Evolutionary conservation across 2,113 vertebrate genomes (phyloP).

Genomic region (Spea multiplicata): DNA sequence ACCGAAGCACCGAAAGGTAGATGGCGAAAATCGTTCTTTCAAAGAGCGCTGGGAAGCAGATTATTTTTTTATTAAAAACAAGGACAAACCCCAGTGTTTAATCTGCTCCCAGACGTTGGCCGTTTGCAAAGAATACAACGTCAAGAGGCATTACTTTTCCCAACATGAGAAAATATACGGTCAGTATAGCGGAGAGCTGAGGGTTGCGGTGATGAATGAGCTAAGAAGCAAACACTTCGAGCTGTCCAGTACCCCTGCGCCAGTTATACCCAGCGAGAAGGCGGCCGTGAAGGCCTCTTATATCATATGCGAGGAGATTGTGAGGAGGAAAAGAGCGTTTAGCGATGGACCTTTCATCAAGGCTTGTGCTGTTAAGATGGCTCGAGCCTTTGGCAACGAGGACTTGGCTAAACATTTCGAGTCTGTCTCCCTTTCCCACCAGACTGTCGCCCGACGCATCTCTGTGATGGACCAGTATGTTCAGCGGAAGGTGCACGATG

Average conservation of each 20-base stretch:
- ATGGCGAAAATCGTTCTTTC: slow-evolving; percentile 30
- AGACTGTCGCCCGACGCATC: slow-evolving; percentile 39
- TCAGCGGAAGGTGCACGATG: slow-evolving; percentile 36
- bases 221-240: slow-evolving; percentile 21
- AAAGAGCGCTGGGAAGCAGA: slow-evolving; percentile 34
- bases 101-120: slow-evolving; percentile 32
- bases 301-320: slow-evolving; percentile 43
- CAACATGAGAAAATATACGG: slow-evolving; percentile 26
- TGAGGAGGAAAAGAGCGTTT: slow-evolving; percentile 45
- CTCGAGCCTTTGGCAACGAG: slow-evolving; percentile 46
- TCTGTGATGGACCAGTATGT: slow-evolving; percentile 46
- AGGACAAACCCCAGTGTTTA: slow-evolving; percentile 31
- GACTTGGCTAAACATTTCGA: slow-evolving; percentile 47
- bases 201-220: slow-evolving; percentile 25
- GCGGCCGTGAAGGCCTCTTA: slow-evolving; percentile 43
- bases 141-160: slow-evolving; percentile 34
- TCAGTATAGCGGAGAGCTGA: slow-evolving; percentile 30
- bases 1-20: slow-evolving; percentile 30
- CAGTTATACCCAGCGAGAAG: slow-evolving; percentile 1
- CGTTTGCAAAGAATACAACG: slow-evolving; percentile 40
- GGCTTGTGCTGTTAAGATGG: slow-evolving; percentile 41
- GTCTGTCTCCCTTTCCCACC: slow-evolving; percentile 38
- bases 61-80: slow-evolving; percentile 27
- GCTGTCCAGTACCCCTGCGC: background rate
- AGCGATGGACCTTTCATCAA: slow-evolving; percentile 43